Evolutionary conservation across 2,797 vertebrate genomes (phyloP), one percentile per base, ranked within the genome.

Genomic region (Austrolebias charrua): DNA sequence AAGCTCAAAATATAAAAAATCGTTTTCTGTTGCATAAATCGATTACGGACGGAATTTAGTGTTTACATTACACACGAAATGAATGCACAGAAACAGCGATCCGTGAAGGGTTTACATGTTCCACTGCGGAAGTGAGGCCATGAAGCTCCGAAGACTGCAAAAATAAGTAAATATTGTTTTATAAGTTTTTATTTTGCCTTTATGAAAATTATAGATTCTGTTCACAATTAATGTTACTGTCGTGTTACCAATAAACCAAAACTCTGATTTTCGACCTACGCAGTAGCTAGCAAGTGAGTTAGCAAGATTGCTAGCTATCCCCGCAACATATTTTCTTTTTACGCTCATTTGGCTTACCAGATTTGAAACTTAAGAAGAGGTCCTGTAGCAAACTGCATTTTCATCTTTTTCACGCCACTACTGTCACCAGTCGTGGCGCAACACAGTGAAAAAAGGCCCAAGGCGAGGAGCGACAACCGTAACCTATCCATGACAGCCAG

Each of bases 311-410:
- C 59, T 42, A 10, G 47, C 77, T 16, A 78, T 89, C 81, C n/a
- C 86, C 85, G 86, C 83, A 80, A 70, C 84, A 88, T 8, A 69
- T 81, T 83, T 82, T 20, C 7, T 20, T 47, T 76, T 82, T 79
- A 19, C 5, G 2, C 20, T 12, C 0, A 1, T 65, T 65, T 31
- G 3, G 66, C 93, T 93, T 70, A 98, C 96, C 97, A 98, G 47
- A 98, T 96, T 73, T 98, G 97, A 80, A 98, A 98, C 87, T 95
- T 98, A 58, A 98, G 96, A 63, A 98, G 94, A 42, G 96, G 96
- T 47, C 97, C 96, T 4, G 95, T 91, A 1, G 95, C 93, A 71
- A 97, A 98, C 77, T 97, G 96, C 95, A 98, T 96, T 87, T 95
- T 96, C 85, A 97, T 92, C 82, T 95, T 94, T 88, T 96, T 97